Evolutionary conservation across 1,140 invertebrate genomes (phyloP).

Genomic region (Drosophila orena): DNA sequence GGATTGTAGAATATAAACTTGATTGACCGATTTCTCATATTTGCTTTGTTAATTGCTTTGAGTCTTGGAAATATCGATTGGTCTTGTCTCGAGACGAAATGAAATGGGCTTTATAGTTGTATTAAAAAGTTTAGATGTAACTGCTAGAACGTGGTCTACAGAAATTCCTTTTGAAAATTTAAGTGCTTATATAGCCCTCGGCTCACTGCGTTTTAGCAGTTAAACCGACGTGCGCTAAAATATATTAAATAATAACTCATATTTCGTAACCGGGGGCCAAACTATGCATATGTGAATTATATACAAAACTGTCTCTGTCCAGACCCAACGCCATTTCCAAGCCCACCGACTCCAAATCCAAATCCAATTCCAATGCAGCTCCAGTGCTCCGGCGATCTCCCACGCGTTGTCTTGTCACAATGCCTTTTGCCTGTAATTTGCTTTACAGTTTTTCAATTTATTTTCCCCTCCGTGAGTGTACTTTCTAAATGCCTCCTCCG

Average conservation of each 20-base stretch:
- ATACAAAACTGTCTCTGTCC: conserved; percentile 49
- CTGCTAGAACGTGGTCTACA: background rate
- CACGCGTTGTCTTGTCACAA: conserved; percentile 80
- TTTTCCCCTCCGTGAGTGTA: conserved; percentile 66
- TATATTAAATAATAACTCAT: conserved; percentile 50
- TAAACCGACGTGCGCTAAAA: conserved; percentile 39
- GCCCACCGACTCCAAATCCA: conserved; percentile 3
- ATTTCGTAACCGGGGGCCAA: conserved; percentile 37
- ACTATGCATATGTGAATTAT: conserved; percentile 41
- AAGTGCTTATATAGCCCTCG: conserved; percentile 1
- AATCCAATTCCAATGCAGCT: conserved; percentile 25
- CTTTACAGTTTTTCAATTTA: conserved; percentile 83
- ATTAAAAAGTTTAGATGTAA: too few relatives aligned
- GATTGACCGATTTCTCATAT: background rate
- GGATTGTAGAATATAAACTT: conserved; percentile 3
- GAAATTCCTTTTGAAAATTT: conserved; percentile 2
- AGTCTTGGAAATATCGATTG: background rate
- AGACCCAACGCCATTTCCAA: conserved; percentile 14
- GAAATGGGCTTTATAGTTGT: too few relatives aligned
- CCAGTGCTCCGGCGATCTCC: conserved; percentile 32
- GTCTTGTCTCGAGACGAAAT: too few relatives aligned
- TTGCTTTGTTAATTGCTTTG: conserved; percentile 1
- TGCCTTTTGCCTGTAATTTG: conserved; percentile 81
- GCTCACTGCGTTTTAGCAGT: conserved; percentile 41
- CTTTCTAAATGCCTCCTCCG: conserved; percentile 77